These are phyloP conservation scores for Petrosia ficiformis DNA, from an alignment of 37 sponge, comb jelly and placozoan species.

Conservation along the genomic window DNA sequence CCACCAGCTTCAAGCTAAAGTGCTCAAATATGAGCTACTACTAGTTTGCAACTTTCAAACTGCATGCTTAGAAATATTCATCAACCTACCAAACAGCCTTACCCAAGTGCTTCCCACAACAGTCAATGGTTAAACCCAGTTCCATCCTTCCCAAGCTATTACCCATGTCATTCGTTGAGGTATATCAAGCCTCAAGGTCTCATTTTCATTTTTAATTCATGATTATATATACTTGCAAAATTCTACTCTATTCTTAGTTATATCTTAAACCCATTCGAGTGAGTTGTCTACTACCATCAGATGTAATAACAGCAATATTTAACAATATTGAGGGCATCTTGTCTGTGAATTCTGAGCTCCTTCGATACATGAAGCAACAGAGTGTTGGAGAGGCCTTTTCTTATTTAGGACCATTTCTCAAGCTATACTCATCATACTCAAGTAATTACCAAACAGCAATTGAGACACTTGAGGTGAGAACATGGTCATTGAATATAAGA, in stretches of 20 bases:
- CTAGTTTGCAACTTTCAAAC: not conserved
- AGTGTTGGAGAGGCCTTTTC: constrained; percentile 72
- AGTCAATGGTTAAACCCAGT: too few species aligned
- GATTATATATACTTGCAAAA: not conserved
- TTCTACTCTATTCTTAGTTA: constrained; percentile 54
- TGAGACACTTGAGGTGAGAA: constrained; percentile 39
- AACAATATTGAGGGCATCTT: constrained; percentile 75
- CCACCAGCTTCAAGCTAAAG: too few species aligned
- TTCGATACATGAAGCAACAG: constrained; percentile 44
- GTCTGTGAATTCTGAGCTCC: constrained; percentile 66
- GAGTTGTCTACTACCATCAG: constrained; percentile 43
- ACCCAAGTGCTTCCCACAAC: too few species aligned
- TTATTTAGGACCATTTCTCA: constrained; percentile 75
- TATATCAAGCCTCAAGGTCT: not conserved
- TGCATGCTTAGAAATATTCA: not conserved
- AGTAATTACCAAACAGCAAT: constrained; percentile 54
- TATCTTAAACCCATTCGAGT: constrained; percentile 74
- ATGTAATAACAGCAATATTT: constrained; percentile 45
- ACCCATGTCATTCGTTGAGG: not conserved
- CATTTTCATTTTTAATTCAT: not conserved
- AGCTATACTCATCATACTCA: constrained; percentile 74
- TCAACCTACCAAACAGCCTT: too few species aligned
- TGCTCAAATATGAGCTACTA: too few species aligned
- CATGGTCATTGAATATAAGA: not conserved
- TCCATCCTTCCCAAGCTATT: too few species aligned